Percentiles rank a stretch among this genome's conserved stretches.
These are phyloP conservation scores for Enhydra lutris DNA, from an alignment of 2,113 vertebrate genomes.

Conservation along the genomic window DNA sequence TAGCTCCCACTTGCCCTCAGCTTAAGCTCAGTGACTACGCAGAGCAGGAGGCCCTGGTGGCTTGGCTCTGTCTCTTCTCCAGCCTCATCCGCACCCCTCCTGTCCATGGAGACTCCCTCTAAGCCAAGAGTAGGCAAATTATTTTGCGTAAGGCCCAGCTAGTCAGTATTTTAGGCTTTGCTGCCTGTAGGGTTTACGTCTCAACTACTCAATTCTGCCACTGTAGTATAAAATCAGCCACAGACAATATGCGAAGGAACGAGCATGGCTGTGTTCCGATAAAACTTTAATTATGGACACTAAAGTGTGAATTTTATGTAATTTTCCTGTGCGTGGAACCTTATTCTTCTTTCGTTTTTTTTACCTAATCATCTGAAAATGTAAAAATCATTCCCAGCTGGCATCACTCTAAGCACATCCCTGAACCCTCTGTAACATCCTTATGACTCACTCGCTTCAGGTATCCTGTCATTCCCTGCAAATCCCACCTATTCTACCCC, in stretches of 20 bases:
- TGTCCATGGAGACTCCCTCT: background rate
- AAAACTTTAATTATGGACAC: constrained; percentile 41
- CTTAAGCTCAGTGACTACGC: background rate
- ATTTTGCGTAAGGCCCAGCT: background rate
- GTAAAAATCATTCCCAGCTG: background rate
- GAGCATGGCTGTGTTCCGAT: background rate
- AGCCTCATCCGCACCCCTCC: fast-evolving
- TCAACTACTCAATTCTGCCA: background rate
- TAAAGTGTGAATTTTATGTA: background rate
- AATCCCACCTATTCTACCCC: background rate
- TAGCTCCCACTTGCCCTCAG: background rate
- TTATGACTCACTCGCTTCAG: background rate
- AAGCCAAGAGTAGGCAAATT: background rate
- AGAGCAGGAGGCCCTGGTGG: background rate
- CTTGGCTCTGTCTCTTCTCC: background rate
- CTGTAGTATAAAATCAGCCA: background rate
- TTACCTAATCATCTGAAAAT: background rate
- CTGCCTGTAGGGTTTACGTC: background rate
- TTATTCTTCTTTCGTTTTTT: background rate
- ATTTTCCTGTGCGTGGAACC: background rate
- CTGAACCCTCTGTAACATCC: no score
- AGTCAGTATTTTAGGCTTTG: constrained; percentile 16
- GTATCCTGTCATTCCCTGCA: background rate
- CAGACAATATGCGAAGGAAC: background rate
- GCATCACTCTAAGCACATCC: background rate